phyloP scores from a whole-genome alignment of 2,888 invertebrate genomes.

The Catonia carolina region DNA sequence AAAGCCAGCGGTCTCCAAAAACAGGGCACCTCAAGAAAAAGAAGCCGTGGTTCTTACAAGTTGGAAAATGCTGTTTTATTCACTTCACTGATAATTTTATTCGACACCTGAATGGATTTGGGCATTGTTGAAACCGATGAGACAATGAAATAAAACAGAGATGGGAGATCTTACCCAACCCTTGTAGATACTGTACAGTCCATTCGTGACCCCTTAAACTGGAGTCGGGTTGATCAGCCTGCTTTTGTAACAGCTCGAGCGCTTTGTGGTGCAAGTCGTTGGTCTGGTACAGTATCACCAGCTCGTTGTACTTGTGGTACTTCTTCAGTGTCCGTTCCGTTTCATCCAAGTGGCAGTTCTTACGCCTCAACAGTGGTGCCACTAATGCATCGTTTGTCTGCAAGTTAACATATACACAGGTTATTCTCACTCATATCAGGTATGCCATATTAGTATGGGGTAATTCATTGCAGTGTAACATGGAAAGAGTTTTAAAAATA shows the following conservation, averaged over 20 bases:
- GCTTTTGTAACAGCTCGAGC: constrained; percentile 74
- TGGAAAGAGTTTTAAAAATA: no score
- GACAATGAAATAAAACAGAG: no score
- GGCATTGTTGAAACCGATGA: no score
- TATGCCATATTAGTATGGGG: no score
- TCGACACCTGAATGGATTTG: no score
- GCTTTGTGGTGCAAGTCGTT: constrained; percentile 91
- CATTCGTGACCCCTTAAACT: constrained; percentile 71
- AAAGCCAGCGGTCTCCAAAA: no score
- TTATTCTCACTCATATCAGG: no score
- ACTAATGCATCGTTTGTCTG: constrained; percentile 94
- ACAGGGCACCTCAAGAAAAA: no score
- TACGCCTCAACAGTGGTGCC: constrained; percentile 80
- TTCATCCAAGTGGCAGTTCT: constrained; percentile 90
- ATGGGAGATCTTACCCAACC: constrained; percentile 71
- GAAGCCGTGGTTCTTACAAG: no score
- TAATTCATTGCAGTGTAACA: no score
- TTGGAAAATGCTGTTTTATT: no score
- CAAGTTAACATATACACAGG: constrained; percentile 35
- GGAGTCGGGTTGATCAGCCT: constrained; percentile 62
- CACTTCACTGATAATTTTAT: no score
- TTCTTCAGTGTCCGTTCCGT: constrained; percentile 82
- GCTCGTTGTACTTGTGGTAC: constrained; percentile 82
- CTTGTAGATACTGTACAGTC: constrained; percentile 86
- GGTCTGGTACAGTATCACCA: constrained; percentile 92